phyloP scores from a whole-genome alignment of 2,797 vertebrate genomes.

The Nasua narica region DNA sequence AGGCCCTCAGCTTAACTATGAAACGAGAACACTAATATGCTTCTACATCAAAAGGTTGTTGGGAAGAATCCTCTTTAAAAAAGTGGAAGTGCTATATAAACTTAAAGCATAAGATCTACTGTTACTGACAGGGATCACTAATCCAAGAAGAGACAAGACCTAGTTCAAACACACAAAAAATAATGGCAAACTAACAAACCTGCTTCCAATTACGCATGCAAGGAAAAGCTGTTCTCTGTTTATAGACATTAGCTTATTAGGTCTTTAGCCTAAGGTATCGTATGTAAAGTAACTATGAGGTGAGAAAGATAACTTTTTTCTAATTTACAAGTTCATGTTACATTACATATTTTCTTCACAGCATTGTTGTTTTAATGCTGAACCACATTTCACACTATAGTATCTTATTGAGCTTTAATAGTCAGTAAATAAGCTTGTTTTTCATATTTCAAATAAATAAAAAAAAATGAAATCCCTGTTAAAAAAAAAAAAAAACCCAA shows the following conservation, averaged over 20 bases:
- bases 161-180: neutral
- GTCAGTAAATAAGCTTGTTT: neutral
- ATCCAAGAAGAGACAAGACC: neutral
- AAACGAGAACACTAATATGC: neutral
- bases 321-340: slow-evolving; percentile 47
- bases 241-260: neutral
- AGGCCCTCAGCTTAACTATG: neutral
- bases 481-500: neutral
- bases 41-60: neutral
- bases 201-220: neutral
- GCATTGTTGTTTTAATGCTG: neutral
- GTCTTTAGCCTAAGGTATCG: neutral
- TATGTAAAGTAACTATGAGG: slow-evolving; percentile 1
- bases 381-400: slow-evolving; percentile 30
- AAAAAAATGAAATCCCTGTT: too few species aligned
- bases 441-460: neutral
- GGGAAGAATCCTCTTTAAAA: slow-evolving; percentile 7
- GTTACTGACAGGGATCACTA: neutral
- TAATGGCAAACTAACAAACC: neutral
- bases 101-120: neutral
- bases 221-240: neutral
- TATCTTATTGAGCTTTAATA: neutral
- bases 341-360: neutral
- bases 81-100: neutral
- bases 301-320: slow-evolving; percentile 22